Conservation (phyloP, 1,140 invertebrate species). For the Bombus fervidus region DNA sequence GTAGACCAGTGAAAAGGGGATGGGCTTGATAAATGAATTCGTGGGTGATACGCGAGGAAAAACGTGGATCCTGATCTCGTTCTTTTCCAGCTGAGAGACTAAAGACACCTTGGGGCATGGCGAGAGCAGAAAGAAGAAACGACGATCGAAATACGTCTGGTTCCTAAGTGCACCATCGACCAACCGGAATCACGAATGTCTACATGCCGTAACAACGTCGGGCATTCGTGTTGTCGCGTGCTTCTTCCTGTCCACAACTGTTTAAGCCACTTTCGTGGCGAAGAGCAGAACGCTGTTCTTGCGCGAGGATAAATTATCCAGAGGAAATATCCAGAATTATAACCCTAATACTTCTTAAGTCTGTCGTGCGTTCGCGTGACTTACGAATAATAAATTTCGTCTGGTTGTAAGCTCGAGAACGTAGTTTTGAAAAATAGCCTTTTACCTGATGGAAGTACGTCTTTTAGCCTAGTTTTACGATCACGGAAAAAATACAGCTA, state of each 20-base stretch:
- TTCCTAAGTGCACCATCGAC: constrained; percentile 13
- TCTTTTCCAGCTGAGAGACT: constrained; percentile 26
- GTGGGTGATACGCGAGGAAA: constrained; percentile 45
- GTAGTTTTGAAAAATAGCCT: not conserved
- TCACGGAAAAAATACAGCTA: no score
- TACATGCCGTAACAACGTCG: not conserved
- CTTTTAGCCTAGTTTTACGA: no score
- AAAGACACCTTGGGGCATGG: constrained; percentile 56
- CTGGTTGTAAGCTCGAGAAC: not conserved
- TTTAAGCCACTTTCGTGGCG: not conserved
- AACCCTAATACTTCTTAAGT: not conserved
- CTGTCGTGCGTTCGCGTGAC: not conserved
- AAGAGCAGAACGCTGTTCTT: not conserved
- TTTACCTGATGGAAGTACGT: no score
- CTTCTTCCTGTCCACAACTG: not conserved
- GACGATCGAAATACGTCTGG: constrained; percentile 34
- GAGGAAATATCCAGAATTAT: not conserved
- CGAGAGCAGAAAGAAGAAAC: constrained; percentile 6
- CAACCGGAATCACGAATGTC: not conserved
- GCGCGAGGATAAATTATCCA: not conserved
- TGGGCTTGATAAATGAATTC: constrained; percentile 63
- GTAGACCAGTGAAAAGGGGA: not conserved
- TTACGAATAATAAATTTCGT: not conserved
- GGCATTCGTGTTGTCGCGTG: not conserved
- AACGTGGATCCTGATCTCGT: not conserved